Evolutionary conservation across 2,797 vertebrate genomes (phyloP).

Genomic region (Tarsius wallacei): DNA sequence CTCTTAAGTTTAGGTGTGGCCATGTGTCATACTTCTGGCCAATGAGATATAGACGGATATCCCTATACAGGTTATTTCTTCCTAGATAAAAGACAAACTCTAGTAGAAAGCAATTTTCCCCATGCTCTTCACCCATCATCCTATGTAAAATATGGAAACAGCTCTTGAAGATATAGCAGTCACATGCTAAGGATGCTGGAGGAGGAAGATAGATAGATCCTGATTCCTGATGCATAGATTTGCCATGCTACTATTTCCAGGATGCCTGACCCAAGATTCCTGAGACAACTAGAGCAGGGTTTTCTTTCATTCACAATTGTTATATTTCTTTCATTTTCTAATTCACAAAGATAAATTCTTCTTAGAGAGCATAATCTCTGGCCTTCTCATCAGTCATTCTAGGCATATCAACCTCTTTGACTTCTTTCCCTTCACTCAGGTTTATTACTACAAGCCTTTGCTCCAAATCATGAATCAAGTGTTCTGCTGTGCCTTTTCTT

Average conservation of each 20-base stretch:
- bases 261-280: background rate
- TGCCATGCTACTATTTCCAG: background rate
- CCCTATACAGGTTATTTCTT: background rate
- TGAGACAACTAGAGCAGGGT: background rate
- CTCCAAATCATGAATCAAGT: background rate
- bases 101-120: background rate
- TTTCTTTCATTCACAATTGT: background rate
- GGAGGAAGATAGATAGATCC: background rate
- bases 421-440: background rate
- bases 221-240: too few relatives aligned
- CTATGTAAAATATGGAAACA: background rate
- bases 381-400: background rate
- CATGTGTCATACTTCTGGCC: too few relatives aligned
- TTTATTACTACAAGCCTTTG: slow-evolving; percentile 27
- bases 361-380: background rate
- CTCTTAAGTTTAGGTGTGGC: background rate
- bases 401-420: slow-evolving; percentile 12
- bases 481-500: background rate
- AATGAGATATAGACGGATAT: too few relatives aligned
- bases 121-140: too few relatives aligned
- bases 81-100: background rate
- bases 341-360: background rate
- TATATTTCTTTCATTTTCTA: background rate
- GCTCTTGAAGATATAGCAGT: background rate
- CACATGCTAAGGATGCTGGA: background rate